Percentiles rank a stretch among this genome's conserved stretches.
phyloP scores from a whole-genome alignment of 2,797 vertebrate genomes.

The Megalops cyprinoides region DNA sequence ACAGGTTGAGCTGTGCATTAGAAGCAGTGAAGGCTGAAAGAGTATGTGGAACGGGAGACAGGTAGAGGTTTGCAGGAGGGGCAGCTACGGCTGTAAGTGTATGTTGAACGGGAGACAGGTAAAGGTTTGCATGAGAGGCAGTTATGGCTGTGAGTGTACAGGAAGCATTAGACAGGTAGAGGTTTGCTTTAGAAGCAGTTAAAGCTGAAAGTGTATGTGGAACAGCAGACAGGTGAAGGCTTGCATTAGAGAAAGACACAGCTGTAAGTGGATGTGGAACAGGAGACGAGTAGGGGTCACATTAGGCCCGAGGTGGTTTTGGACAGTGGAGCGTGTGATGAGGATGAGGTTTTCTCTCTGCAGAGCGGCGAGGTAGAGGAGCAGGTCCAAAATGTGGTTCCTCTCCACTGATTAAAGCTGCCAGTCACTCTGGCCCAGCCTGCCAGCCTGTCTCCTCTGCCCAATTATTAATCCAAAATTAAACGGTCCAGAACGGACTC shows the following conservation, averaged over 20 bases:
- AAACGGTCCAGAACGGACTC: neutral
- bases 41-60: too few relatives aligned
- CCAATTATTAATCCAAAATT: slow-evolving; percentile 25
- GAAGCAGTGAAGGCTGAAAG: too few relatives aligned
- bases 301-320: neutral
- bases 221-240: neutral
- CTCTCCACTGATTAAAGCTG: slow-evolving; percentile 11
- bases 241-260: neutral
- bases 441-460: neutral
- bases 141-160: neutral
- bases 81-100: too few relatives aligned
- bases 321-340: neutral
- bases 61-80: too few relatives aligned
- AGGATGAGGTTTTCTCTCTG: neutral
- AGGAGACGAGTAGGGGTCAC: slow-evolving; percentile 6
- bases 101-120: neutral
- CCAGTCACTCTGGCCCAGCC: slow-evolving; percentile 9
- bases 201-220: neutral
- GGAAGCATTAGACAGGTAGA: neutral
- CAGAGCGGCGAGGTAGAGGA: neutral
- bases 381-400: neutral
- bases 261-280: neutral
- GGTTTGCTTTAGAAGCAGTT: neutral
- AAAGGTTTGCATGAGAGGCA: too few relatives aligned
- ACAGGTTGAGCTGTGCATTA: too few relatives aligned